These are phyloP conservation scores for Bugula neritina DNA, from an alignment of 2,888 invertebrate species.

Conservation along the genomic window DNA sequence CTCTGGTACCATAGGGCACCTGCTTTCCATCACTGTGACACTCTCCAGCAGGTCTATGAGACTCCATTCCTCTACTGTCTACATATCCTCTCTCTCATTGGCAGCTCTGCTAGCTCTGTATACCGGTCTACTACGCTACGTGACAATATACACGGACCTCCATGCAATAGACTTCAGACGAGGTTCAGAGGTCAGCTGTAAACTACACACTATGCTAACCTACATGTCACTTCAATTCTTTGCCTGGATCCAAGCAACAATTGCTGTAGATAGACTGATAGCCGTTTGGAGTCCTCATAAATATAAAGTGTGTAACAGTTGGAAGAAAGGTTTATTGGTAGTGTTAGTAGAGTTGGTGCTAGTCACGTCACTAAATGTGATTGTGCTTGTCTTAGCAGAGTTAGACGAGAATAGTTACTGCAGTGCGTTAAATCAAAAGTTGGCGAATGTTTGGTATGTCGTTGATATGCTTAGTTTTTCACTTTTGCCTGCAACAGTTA, in stretches of 20 bases:
- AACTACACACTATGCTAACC: conserved; percentile 38
- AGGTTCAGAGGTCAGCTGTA: conserved; percentile 31
- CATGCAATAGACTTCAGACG: conserved; percentile 21
- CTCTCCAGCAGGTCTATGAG: not conserved
- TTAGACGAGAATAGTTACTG: conserved; percentile 62
- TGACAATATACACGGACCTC: not conserved
- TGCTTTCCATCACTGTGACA: not conserved
- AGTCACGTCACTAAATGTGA: not conserved
- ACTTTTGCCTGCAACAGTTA: conserved; percentile 37
- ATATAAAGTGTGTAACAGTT: not conserved
- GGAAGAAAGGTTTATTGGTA: not conserved
- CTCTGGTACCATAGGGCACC: not conserved
- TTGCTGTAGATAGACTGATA: conserved; percentile 41
- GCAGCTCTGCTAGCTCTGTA: conserved; percentile 32
- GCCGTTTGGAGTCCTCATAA: conserved; percentile 38
- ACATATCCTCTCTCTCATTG: not conserved
- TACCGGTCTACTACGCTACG: conserved; percentile 38
- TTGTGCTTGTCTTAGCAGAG: not conserved
- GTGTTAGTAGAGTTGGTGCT: not conserved
- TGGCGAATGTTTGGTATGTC: conserved; percentile 37
- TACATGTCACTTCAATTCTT: conserved; percentile 40
- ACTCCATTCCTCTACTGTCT: not conserved
- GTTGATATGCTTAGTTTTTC: conserved; percentile 40
- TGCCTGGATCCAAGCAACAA: conserved; percentile 44
- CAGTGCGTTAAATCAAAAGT: not conserved